phyloP scores from a whole-genome alignment of 2,888 invertebrate genomes.

The Galerucella nymphaeae region DNA sequence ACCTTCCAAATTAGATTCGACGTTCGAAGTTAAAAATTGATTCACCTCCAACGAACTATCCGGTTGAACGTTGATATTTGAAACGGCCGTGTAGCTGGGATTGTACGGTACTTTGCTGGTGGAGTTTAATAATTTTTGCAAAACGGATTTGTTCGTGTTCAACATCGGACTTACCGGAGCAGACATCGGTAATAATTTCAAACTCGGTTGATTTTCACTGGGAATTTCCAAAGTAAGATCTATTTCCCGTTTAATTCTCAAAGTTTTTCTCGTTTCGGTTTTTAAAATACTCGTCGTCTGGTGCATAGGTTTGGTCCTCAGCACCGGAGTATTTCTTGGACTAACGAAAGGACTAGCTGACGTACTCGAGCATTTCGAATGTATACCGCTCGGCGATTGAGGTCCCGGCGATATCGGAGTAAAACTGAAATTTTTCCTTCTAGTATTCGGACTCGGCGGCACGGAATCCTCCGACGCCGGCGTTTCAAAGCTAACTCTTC shows the following conservation, averaged over 20 bases:
- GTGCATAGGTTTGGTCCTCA: constrained; percentile 72
- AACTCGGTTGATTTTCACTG: constrained; percentile 48
- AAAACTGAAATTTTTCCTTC: constrained; percentile 85
- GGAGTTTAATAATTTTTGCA: constrained; percentile 67
- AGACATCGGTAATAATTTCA: constrained; percentile 70
- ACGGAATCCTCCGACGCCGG: constrained; percentile 64
- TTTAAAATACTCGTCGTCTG: constrained; percentile 63
- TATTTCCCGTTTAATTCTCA: constrained; percentile 59
- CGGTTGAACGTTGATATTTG: constrained; percentile 34
- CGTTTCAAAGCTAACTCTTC: constrained; percentile 72
- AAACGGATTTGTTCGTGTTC: constrained; percentile 53
- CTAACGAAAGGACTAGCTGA: constrained; percentile 86
- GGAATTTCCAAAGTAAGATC: constrained; percentile 56
- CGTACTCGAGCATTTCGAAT: constrained; percentile 73
- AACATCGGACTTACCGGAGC: constrained; percentile 75
- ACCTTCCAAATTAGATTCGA: constrained; percentile 57
- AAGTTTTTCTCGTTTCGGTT: constrained; percentile 43
- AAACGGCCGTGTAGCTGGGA: constrained; percentile 62
- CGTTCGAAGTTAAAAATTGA: constrained; percentile 72
- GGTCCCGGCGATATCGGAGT: constrained; percentile 88
- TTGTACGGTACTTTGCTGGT: constrained; percentile 66
- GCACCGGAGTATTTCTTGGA: constrained; percentile 77
- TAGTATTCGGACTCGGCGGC: constrained; percentile 81
- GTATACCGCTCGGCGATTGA: constrained; percentile 70
- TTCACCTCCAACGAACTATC: constrained; percentile 70